A percentile compares a stretch with the other conserved stretches of the same genome.
phyloP scores from a whole-genome alignment of 2,113 vertebrate genomes.

The Varanus salvator region DNA sequence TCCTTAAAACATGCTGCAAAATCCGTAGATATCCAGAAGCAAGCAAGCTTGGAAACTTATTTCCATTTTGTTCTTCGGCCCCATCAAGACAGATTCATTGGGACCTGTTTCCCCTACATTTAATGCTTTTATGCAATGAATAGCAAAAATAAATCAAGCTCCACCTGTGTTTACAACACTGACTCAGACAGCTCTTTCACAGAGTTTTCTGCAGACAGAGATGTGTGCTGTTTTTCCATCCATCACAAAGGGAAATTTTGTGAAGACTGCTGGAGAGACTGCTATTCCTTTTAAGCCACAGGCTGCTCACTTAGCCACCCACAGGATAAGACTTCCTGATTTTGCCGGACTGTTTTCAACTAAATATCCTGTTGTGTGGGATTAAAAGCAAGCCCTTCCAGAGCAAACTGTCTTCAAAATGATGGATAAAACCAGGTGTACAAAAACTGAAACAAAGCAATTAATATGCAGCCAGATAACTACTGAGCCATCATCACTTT shows the following conservation, averaged over 20 bases:
- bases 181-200: slow-evolving; percentile 21
- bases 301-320: slow-evolving; percentile 31
- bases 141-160: neutral
- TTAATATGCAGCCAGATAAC: neutral
- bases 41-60: neutral
- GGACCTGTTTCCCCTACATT: neutral
- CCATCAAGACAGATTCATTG: neutral
- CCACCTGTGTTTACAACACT: slow-evolving; percentile 22
- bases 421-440: slow-evolving; percentile 22
- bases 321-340: slow-evolving; percentile 34
- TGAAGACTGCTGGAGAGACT: slow-evolving; percentile 23
- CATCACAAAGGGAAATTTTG: slow-evolving; percentile 53
- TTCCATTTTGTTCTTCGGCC: neutral
- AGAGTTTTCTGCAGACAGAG: slow-evolving; percentile 25
- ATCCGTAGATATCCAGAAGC: neutral
- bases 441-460: slow-evolving; percentile 13
- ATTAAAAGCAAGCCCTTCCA: slow-evolving; percentile 20
- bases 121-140: neutral
- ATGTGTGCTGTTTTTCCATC: neutral
- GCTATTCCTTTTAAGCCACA: neutral
- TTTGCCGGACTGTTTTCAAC: slow-evolving; percentile 12
- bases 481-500: neutral
- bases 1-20: neutral
- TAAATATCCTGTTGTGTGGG: slow-evolving; percentile 41
- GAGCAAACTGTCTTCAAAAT: neutral